A percentile compares a stretch with the other conserved stretches of the same genome.
Conservation (phyloP, 2,888 invertebrate genomes). For the Campaea margaritaria region DNA sequence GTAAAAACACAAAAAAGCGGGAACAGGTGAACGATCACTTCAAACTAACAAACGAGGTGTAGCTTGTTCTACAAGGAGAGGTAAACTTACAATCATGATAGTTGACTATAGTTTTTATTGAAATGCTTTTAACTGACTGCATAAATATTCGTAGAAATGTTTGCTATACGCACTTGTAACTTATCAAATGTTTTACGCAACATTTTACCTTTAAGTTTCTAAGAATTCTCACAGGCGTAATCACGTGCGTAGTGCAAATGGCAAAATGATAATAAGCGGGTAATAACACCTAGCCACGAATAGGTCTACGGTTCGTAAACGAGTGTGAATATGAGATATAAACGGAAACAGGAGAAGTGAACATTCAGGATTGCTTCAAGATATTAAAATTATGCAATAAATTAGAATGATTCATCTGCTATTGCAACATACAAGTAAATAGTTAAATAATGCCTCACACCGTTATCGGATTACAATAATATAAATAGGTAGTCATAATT, state of each 20-base stretch:
- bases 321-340: background rate
- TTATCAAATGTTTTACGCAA: slow-evolving; percentile 46
- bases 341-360: background rate
- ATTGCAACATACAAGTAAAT: slow-evolving; percentile 28
- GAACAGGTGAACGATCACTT: slow-evolving; percentile 35
- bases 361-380: background rate
- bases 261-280: slow-evolving; percentile 56
- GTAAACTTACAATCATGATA: slow-evolving; percentile 20
- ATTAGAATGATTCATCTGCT: background rate
- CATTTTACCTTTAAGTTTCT: slow-evolving; percentile 58
- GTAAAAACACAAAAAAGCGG: slow-evolving; percentile 34
- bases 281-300: slow-evolving; percentile 28
- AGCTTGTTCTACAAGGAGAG: slow-evolving; percentile 10
- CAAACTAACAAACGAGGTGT: slow-evolving; percentile 34
- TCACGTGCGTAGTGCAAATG: slow-evolving; percentile 61
- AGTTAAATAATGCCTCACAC: background rate
- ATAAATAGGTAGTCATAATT: slow-evolving; percentile 33
- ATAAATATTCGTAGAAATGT: slow-evolving; percentile 36
- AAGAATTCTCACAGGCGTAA: slow-evolving; percentile 61
- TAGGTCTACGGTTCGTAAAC: background rate
- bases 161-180: slow-evolving; percentile 19
- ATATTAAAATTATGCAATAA: background rate
- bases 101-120: slow-evolving; percentile 7
- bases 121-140: background rate
- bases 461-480: slow-evolving; percentile 27